Evolutionary conservation across 2,888 invertebrate species (phyloP).

Genomic region (Imbricaverruca yamaguchii): DNA sequence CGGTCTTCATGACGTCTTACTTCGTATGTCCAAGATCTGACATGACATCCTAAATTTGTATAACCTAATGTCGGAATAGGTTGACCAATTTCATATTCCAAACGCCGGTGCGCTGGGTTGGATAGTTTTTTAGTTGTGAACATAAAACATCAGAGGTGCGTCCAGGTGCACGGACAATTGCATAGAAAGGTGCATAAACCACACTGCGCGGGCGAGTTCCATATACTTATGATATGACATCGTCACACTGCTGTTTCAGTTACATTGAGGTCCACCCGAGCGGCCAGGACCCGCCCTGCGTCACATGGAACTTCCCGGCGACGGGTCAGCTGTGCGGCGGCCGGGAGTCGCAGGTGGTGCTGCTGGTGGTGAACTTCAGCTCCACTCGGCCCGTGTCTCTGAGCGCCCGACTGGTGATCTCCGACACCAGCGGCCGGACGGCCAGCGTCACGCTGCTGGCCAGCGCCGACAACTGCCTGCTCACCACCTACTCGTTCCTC

Average conservation of each 20-base stretch:
- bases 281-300: not conserved
- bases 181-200: too few relatives aligned
- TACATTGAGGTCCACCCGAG: not conserved
- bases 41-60: too few relatives aligned
- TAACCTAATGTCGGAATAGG: too few relatives aligned
- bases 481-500: conserved; percentile 38
- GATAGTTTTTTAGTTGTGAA: too few relatives aligned
- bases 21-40: too few relatives aligned
- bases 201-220: too few relatives aligned
- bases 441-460: conserved; percentile 34
- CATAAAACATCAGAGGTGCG: too few relatives aligned
- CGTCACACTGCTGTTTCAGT: not conserved
- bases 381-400: not conserved
- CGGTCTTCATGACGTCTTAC: too few relatives aligned
- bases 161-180: too few relatives aligned
- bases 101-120: too few relatives aligned
- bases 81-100: too few relatives aligned
- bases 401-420: not conserved
- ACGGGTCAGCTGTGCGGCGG: not conserved
- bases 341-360: not conserved
- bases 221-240: too few relatives aligned
- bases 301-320: not conserved
- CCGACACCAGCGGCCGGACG: not conserved
- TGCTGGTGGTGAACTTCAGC: not conserved
- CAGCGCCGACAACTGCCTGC: conserved; percentile 39